A percentile compares a stretch with the other conserved stretches of the same genome.
Evolutionary conservation across 2,888 invertebrate species (phyloP).

Genomic region (Matsumyia berberina): DNA sequence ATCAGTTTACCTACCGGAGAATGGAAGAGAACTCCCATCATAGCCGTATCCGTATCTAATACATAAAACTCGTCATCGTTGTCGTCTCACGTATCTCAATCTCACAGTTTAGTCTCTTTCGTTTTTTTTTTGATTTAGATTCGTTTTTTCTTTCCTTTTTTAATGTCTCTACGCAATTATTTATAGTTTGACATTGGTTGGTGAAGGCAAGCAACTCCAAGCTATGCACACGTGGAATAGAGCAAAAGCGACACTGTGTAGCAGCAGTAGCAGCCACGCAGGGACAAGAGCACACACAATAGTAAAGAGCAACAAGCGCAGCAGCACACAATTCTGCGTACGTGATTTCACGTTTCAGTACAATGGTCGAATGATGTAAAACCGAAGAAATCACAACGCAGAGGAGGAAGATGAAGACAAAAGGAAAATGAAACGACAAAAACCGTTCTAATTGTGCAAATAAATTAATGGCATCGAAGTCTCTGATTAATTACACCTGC

Average conservation of each 20-base stretch:
- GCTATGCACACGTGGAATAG: constrained; percentile 6
- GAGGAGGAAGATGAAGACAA: constrained; percentile 8
- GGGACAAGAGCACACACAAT: neutral
- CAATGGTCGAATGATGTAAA: constrained; percentile 60
- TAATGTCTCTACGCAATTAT: constrained; percentile 49
- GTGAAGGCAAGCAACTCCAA: constrained; percentile 69
- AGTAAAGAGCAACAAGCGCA: constrained; percentile 46
- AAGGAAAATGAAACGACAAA: constrained; percentile 10
- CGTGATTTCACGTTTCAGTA: constrained; percentile 64
- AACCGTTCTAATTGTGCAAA: constrained; percentile 63
- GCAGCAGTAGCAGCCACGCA: neutral
- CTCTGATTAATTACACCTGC: constrained; percentile 71
- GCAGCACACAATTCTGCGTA: constrained; percentile 48
- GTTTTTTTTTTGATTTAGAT: constrained; percentile 10
- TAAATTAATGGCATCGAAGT: constrained; percentile 35
- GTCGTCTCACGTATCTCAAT: neutral
- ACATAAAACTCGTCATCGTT: constrained; percentile 16
- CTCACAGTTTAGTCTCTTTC: constrained; percentile 15
- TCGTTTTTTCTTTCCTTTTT: too few species aligned
- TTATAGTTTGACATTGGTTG: constrained; percentile 74
- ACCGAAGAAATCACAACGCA: constrained; percentile 12
- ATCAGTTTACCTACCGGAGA: constrained; percentile 4
- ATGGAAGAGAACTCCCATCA: constrained; percentile 10
- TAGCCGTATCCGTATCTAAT: constrained; percentile 11
- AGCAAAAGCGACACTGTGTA: constrained; percentile 7